Evolutionary conservation across 35 echinoderm and acorn worm species (phyloP), one percentile per base, ranked within the genome.

Genomic region (Holothuria glaberrima): DNA sequence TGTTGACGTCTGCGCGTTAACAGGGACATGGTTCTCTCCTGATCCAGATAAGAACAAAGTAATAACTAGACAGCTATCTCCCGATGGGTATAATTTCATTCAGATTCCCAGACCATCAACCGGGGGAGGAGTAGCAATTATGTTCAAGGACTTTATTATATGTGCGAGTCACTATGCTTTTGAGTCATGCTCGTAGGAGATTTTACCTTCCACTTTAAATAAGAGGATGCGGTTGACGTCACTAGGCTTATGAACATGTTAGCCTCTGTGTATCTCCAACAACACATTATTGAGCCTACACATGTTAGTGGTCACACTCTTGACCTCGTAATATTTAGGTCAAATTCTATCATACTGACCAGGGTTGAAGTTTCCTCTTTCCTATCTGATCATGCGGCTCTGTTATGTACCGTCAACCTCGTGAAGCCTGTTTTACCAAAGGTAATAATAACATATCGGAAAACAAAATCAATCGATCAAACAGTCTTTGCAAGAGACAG

Each of bases 131-230:
- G n/a, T n/a, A n/a, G n/a, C n/a, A n/a, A n/a, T n/a, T n/a, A n/a
- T n/a, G n/a, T n/a, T n/a, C n/a, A n/a, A n/a, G n/a, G n/a, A n/a
- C n/a, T n/a, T n/a, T n/a, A n/a, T n/a, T n/a, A n/a, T n/a, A 71
- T 71, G 67, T 71, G 67, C 27, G 13, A 71, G 27, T 16, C 26
- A 26, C 67, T 71, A 71, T 30, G 0, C 67, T 71, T 71, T n/a
- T 29, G 6, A 71, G 27, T 21, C 67, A 6, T 65, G 61, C 20
- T 70, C 14, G 25, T 25, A 30, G 67, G 67, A 70, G 67, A 70
- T 70, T 70, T 70, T 29, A 70, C n/a, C 25, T 70, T 70, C 67
- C 67, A 70, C 25, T 70, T 30, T 70, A 12, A 70, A 70, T 28
- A 26, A 70, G 5, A 70, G 61, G 33, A 70, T 70, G 67, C 12